phyloP scores from a whole-genome alignment of 1,140 invertebrate genomes.

The Hylaeus anthracinus region DNA sequence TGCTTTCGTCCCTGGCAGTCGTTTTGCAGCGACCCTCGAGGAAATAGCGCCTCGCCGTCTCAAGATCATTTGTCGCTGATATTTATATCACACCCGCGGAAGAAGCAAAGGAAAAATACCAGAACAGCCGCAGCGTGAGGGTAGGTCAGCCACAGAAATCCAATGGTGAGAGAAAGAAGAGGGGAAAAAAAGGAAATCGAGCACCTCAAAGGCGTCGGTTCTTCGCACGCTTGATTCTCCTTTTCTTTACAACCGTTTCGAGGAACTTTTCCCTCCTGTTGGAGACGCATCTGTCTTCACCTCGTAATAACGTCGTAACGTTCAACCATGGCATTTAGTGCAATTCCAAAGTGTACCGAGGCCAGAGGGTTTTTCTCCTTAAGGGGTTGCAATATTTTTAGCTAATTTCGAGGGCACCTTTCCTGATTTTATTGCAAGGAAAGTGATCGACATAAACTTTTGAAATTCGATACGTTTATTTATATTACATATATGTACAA shows the following conservation, averaged over 20 bases:
- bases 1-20: neutral
- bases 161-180: neutral
- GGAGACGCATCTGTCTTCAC: neutral
- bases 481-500: no score
- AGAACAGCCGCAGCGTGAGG: neutral
- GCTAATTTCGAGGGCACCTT: no score
- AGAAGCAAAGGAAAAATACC: conserved; percentile 7
- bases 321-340: no score
- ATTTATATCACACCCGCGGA: conserved; percentile 27
- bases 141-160: conserved; percentile 11
- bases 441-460: no score
- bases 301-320: neutral
- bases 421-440: no score
- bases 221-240: no score
- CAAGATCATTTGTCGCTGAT: conserved; percentile 30
- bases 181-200: neutral
- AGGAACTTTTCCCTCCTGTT: neutral
- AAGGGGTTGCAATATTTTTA: no score
- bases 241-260: neutral
- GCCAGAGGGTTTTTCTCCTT: no score
- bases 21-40: neutral
- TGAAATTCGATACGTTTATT: no score
- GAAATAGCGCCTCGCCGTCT: neutral
- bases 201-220: neutral
- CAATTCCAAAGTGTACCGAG: no score